Evolutionary conservation across 2,888 invertebrate species (phyloP).

Genomic region (Gortyna flavago): DNA sequence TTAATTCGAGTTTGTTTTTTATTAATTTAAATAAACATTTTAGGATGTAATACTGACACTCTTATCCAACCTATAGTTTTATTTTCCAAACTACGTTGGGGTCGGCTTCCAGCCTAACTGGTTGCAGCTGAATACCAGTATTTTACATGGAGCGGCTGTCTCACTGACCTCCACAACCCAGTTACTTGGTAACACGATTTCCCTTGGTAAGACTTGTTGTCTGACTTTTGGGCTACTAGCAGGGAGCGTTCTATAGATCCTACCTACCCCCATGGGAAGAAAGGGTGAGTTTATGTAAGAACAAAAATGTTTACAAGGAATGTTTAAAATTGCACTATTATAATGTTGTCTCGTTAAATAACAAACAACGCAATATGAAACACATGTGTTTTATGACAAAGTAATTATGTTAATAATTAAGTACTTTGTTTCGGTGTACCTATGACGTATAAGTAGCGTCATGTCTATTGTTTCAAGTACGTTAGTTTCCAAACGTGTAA

Average conservation of each 20-base stretch:
- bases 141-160: not conserved
- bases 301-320: slow-evolving; percentile 1
- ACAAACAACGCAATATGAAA: not conserved
- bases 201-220: not conserved
- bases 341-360: not conserved
- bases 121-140: not conserved
- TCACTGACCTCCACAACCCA: not conserved
- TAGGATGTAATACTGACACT: slow-evolving; percentile 13
- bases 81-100: not conserved
- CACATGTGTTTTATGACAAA: slow-evolving; percentile 11
- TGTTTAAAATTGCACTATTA: not conserved
- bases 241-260: not conserved
- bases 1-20: not conserved
- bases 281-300: not conserved
- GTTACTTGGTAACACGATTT: not conserved
- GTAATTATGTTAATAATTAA: not conserved
- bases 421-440: not conserved
- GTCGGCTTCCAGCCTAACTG: not conserved
- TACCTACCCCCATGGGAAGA: not conserved
- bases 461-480: slow-evolving; percentile 9
- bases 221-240: not conserved
- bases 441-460: not conserved
- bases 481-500: not conserved
- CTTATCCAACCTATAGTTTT: too few relatives aligned
- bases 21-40: slow-evolving; percentile 5